Evolutionary conservation across 2,888 invertebrate species (phyloP).

Genomic region (Parnassius orleans): DNA sequence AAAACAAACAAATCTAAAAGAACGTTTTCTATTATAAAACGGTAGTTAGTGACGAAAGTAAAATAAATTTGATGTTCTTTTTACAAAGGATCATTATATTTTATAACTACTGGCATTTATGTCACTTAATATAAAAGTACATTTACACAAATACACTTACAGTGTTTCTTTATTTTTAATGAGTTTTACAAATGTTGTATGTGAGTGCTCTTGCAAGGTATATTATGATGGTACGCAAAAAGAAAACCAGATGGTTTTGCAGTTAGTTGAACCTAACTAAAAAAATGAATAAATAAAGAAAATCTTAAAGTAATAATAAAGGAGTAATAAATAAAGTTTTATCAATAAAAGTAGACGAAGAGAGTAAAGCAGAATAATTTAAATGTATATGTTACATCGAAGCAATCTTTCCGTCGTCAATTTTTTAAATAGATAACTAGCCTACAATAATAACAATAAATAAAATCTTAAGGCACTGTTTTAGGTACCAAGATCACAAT

Average conservation of each 20-base stretch:
- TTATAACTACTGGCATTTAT: slow-evolving; percentile 20
- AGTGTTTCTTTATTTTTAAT: background rate
- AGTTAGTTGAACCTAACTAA: slow-evolving; percentile 15
- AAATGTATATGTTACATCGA: slow-evolving; percentile 62
- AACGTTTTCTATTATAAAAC: slow-evolving; percentile 9
- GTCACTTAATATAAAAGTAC: slow-evolving; percentile 10
- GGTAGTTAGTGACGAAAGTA: background rate
- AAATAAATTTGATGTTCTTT: background rate
- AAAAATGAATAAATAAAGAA: slow-evolving; percentile 42
- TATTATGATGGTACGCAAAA: slow-evolving; percentile 3
- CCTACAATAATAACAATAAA: slow-evolving; percentile 76
- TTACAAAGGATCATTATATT: slow-evolving; percentile 1
- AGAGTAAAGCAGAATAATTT: slow-evolving; percentile 45
- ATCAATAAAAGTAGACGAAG: slow-evolving; percentile 38
- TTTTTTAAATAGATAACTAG: slow-evolving; percentile 71
- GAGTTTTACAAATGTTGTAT: slow-evolving; percentile 5
- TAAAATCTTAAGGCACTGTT: slow-evolving; percentile 78
- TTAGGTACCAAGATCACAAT: slow-evolving; percentile 78
- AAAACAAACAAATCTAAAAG: slow-evolving; percentile 2
- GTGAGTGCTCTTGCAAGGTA: slow-evolving; percentile 7
- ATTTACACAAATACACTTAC: slow-evolving; percentile 2
- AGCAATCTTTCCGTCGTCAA: slow-evolving; percentile 57
- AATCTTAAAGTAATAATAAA: slow-evolving; percentile 39
- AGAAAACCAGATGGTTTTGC: slow-evolving; percentile 17
- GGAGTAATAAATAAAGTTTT: slow-evolving; percentile 55